Evolutionary conservation across 2,888 invertebrate genomes (phyloP).

Genomic region (Beris chalybata): DNA sequence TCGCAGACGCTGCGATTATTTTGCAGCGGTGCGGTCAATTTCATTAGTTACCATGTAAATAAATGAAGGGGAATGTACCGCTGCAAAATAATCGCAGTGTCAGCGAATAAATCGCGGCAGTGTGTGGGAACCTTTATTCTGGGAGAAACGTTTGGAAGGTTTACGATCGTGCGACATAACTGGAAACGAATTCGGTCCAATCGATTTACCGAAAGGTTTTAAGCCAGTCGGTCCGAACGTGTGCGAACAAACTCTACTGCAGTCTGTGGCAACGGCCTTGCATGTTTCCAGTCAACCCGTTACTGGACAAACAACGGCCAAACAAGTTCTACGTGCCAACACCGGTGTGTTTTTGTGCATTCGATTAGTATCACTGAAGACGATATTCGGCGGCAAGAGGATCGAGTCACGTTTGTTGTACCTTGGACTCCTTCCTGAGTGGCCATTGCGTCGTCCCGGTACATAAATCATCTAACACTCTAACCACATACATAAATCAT

Average conservation of each 20-base stretch:
- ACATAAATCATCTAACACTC: no score
- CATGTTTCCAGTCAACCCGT: slow-evolving; percentile 88
- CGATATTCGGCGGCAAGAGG: slow-evolving; percentile 91
- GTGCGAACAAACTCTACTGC: slow-evolving; percentile 83
- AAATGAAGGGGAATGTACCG: no score
- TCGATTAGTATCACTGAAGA: slow-evolving; percentile 88
- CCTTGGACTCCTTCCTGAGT: no score
- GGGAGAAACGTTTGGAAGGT: slow-evolving; percentile 81
- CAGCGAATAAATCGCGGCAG: no score
- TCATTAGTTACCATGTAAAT: no score
- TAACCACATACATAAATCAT: no score
- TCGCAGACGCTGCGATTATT: no score
- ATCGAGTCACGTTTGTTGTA: slow-evolving; percentile 87
- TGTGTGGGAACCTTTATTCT: no score
- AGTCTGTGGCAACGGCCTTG: slow-evolving; percentile 93
- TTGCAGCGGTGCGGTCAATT: no score
- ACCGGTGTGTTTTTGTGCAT: slow-evolving; percentile 93
- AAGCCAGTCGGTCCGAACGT: slow-evolving; percentile 83
- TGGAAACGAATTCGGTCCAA: slow-evolving; percentile 78
- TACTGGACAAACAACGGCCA: slow-evolving; percentile 85
- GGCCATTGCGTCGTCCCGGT: no score
- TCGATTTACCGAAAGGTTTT: slow-evolving; percentile 82
- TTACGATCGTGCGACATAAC: slow-evolving; percentile 86
- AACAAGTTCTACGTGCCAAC: slow-evolving; percentile 83
- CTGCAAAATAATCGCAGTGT: no score